Conservation (phyloP, 2,888 invertebrate species). For the Himalopsyche tibetana region DNA sequence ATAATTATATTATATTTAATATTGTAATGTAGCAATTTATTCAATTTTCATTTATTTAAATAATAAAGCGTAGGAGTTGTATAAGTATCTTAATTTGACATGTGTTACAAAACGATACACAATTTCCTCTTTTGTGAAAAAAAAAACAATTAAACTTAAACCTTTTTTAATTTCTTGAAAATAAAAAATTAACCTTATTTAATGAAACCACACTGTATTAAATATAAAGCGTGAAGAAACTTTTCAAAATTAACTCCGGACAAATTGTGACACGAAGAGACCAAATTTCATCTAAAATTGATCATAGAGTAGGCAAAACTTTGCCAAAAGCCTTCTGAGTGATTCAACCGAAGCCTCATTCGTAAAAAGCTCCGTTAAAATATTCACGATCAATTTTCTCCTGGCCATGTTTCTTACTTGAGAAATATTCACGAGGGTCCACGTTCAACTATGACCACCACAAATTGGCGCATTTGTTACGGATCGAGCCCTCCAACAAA, state of each 20-base stretch:
- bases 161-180: too few relatives aligned
- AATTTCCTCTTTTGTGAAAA: background rate
- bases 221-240: background rate
- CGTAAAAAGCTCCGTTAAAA: slow-evolving; percentile 26
- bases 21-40: too few relatives aligned
- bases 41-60: too few relatives aligned
- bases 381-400: slow-evolving; percentile 34
- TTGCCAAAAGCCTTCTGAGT: background rate
- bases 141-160: too few relatives aligned
- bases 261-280: background rate
- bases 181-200: too few relatives aligned
- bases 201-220: background rate
- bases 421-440: slow-evolving; percentile 18
- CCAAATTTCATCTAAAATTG: slow-evolving; percentile 31
- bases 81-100: too few relatives aligned
- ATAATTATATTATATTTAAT: too few relatives aligned
- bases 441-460: background rate
- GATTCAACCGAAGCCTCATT: slow-evolving; percentile 9
- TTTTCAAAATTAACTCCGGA: background rate
- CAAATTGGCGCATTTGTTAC: background rate
- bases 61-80: too few relatives aligned
- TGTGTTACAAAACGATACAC: background rate
- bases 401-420: slow-evolving; percentile 16
- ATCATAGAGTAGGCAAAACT: slow-evolving; percentile 3
- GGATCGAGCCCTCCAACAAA: background rate